A percentile compares a stretch with the other conserved stretches of the same genome.
Evolutionary conservation across 2,888 invertebrate species (phyloP).

Genomic region (Amaurobius ferox): DNA sequence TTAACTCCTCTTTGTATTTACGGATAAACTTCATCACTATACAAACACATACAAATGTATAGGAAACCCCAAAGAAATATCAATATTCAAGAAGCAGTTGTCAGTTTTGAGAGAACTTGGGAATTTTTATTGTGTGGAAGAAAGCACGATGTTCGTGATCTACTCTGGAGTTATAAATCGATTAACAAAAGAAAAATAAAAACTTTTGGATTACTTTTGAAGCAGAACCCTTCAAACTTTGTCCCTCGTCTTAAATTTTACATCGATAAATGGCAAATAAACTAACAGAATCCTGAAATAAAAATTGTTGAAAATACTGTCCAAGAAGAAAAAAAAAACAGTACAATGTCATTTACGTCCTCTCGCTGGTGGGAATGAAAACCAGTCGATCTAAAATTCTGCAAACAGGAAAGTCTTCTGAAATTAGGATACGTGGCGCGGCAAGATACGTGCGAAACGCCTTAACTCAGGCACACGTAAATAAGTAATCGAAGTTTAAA

Average conservation of each 20-base stretch:
- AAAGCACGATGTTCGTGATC: not conserved
- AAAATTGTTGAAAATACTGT: conserved; percentile 1
- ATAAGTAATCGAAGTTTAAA: conserved; percentile 66
- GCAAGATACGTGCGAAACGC: conserved; percentile 53
- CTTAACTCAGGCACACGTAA: conserved; percentile 57
- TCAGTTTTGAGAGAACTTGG: not conserved
- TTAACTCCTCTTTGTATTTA: no score
- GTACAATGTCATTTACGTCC: conserved; percentile 32
- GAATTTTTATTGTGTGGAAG: not conserved
- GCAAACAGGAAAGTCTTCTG: conserved; percentile 49
- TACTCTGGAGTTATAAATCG: not conserved
- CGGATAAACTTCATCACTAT: no score
- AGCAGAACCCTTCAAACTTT: not conserved
- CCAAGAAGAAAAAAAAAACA: not conserved
- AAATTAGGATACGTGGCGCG: conserved; percentile 64
- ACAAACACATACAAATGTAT: no score
- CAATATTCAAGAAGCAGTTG: not conserved
- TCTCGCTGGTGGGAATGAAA: conserved; percentile 33
- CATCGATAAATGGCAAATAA: not conserved
- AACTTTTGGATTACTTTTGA: not conserved
- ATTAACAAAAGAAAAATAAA: not conserved
- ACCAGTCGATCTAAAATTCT: conserved; percentile 54
- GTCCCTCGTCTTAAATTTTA: not conserved
- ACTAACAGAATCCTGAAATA: not conserved
- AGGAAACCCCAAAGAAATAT: no score